Base-by-base conservation (phyloP, 92 coral and sea anemone species). In the Parazoanthus darwini region DNA sequence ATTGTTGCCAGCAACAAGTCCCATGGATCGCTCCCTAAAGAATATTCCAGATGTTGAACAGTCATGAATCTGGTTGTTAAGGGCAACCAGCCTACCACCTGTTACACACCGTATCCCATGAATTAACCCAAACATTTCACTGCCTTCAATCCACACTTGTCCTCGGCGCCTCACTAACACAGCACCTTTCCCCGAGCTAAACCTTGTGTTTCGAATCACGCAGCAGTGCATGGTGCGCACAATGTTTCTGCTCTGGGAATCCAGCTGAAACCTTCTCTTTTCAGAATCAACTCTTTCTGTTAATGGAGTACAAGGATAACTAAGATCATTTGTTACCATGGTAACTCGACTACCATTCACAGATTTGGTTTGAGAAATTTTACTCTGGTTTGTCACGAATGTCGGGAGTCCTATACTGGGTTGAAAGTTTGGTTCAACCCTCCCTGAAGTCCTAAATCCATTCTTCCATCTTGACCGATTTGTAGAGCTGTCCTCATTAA, bases 141-240 rank as follows among this genome's bases (percentile, higher is more conserved):
- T 95, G 7, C 99, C 94, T 80, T 97, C 99, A 76, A 97, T 88
- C 99, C 99, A 97, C 7, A 96, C 98, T 39, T 94, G 95, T 1
- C 98, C 99, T 43, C 96, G 91, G 15, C 98, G 94, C 7, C 99
- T 86, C 29, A 95, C 93, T 10, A 94, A 90, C 65, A 97, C 94
- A 0, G 98, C 99, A 25, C 98, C 98, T 67, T 93, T 92, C 35
- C 95, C 93, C 0, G 91, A 82, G 71, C 90, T 88, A 73, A 97
- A 97, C 29, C 88, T 79, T 78, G 95, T 92, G 77, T 95, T 94
- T 56, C 99, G 92, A 20, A 97, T 81, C 4, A 95, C 90, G 80
- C 99, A 97, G 18, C 99, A 98, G 59, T 96, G 95, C 59, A 93
- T 91, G 25, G 96, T 93, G 48, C 98, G 91, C 20, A 97, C 85